These are phyloP conservation scores for Anoplolepis gracilipes DNA, from an alignment of 1,140 invertebrate species.

Conservation along the genomic window DNA sequence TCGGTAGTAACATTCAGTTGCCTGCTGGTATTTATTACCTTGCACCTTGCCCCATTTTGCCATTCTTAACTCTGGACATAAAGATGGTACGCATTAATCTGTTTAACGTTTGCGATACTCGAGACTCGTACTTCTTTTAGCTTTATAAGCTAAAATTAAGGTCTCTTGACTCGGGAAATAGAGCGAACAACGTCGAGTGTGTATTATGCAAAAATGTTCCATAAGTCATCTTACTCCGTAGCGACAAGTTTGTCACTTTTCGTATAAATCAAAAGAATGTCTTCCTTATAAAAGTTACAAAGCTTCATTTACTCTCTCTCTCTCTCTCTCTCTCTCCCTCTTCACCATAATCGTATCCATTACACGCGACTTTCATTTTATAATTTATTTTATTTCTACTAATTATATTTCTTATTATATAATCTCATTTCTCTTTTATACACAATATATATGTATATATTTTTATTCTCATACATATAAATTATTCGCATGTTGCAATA, in stretches of 20 bases:
- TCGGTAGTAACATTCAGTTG: slow-evolving; percentile 40
- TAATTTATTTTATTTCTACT: background rate
- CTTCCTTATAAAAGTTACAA: slow-evolving; percentile 17
- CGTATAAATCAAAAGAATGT: slow-evolving; percentile 14
- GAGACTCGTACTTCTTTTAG: slow-evolving; percentile 38
- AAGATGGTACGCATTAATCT: slow-evolving; percentile 52
- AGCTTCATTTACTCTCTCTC: background rate
- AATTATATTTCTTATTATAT: background rate
- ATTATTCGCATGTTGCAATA: background rate
- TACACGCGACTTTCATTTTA: background rate
- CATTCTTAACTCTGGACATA: slow-evolving; percentile 30
- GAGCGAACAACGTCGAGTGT: slow-evolving; percentile 16
- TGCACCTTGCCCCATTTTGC: slow-evolving; percentile 8
- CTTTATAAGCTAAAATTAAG: slow-evolving; percentile 24
- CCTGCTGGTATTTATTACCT: slow-evolving; percentile 30
- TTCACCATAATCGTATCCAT: background rate
- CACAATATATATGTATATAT: background rate
- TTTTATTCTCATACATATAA: slow-evolving; percentile 6
- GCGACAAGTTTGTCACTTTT: slow-evolving; percentile 32
- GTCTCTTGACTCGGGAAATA: background rate
- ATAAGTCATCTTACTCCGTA: background rate
- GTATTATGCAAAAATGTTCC: slow-evolving; percentile 40
- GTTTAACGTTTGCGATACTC: slow-evolving; percentile 18
- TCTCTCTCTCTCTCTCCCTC: background rate
- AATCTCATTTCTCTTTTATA: background rate